Evolutionary conservation across 2,888 invertebrate genomes (phyloP), one percentile per base, ranked within the genome.

Genomic region (Pandemis cinnamomeana): DNA sequence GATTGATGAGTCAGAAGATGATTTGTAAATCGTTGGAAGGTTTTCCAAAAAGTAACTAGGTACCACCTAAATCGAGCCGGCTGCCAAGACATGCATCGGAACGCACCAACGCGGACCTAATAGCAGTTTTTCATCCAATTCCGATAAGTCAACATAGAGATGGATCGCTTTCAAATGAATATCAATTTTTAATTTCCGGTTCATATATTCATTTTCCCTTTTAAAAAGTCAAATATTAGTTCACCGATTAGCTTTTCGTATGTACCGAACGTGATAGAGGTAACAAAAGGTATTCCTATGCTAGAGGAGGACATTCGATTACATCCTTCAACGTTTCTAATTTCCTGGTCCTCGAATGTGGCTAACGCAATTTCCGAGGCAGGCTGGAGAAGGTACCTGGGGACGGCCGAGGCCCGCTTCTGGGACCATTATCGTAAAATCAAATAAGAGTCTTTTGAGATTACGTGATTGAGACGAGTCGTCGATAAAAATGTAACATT

Each of bases 291-390:
- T 90, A 89, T 89, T 88, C 88, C 88, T 85, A 84, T 85, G 84
- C 85, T 86, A 85, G 84, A 74, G 87, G 89, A 91, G 87, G 89
- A 90, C 90, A 92, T 93, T 93, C 92, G 92, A 93, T 93, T 91
- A 92, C 89, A 91, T 88, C 88, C 89, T 89, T 87, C 87, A 93
- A 91, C 92, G 89, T 92, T 93, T 92, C 93, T 94, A 94, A 94
- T 94, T 94, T 94, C 94, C 93, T 93, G 93, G 89, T 89, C 87
- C 86, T 89, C 88, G 88, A 90, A 91, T 90, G 91, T 91, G 92
- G 92, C 92, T 93, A 93, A 91, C 91, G 89, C 91, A 93, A 94
- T 94, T 94, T 94, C 94, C 94, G 91, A 90, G 87, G 82, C 87
- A 88, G 83, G 84, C 87, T 87, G 87, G 86, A 83, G 84, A 82